A percentile compares a stretch with the other conserved stretches of the same genome.
phyloP scores from a whole-genome alignment of 2,888 invertebrate species.

The Nomada flava region DNA sequence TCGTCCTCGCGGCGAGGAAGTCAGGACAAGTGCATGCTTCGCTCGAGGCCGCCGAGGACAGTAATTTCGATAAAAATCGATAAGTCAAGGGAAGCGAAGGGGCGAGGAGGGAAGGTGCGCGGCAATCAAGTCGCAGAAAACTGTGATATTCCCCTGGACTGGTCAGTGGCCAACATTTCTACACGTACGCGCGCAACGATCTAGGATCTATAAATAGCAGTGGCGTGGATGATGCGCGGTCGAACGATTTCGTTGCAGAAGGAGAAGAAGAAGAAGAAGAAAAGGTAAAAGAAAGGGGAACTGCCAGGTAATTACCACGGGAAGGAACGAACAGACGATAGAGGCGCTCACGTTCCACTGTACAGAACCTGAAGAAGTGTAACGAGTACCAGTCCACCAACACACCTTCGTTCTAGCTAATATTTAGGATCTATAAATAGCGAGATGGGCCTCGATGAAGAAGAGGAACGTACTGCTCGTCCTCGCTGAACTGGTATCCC shows the following conservation, averaged over 20 bases:
- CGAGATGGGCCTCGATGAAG: slow-evolving; percentile 5
- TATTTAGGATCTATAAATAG: slow-evolving; percentile 70
- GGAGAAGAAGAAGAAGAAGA: slow-evolving; percentile 46
- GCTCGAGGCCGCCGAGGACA: slow-evolving; percentile 34
- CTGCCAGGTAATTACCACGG: slow-evolving; percentile 23
- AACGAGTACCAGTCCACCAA: slow-evolving; percentile 62
- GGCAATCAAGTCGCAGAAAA: slow-evolving; percentile 43
- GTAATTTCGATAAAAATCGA: slow-evolving; percentile 56
- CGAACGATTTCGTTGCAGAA: slow-evolving; percentile 47
- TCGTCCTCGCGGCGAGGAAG: slow-evolving; percentile 23
- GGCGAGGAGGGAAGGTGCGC: neutral
- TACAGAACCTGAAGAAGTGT: slow-evolving; percentile 59
- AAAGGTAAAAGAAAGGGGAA: neutral
- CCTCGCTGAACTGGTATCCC: slow-evolving; percentile 49
- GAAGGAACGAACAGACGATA: slow-evolving; percentile 56
- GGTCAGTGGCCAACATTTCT: slow-evolving; percentile 49
- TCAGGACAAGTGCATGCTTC: slow-evolving; percentile 18
- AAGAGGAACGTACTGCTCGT: slow-evolving; percentile 27
- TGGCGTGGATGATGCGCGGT: slow-evolving; percentile 28
- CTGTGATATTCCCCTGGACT: slow-evolving; percentile 36
- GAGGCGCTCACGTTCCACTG: slow-evolving; percentile 56
- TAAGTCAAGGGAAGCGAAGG: slow-evolving; percentile 21
- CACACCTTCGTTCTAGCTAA: slow-evolving; percentile 52
- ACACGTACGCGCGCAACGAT: slow-evolving; percentile 63
- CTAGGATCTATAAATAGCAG: slow-evolving; percentile 73